Base-by-base conservation (phyloP, 2,797 vertebrate genomes). In the Malurus splendens region DNA sequence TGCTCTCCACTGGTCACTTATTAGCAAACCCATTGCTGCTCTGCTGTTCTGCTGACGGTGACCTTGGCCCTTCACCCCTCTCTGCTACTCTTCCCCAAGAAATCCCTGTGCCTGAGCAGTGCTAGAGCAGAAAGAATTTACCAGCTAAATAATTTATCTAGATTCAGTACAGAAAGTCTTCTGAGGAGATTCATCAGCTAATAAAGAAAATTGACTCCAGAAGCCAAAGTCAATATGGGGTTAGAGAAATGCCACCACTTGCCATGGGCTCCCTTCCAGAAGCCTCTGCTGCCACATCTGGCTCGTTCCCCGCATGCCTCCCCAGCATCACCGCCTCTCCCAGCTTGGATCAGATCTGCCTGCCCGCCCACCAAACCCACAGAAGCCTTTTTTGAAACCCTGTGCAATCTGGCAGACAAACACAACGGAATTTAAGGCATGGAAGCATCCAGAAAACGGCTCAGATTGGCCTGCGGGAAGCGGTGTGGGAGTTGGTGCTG, bases 121-220 rank as follows among this genome's bases (percentile, higher is more conserved):
- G 90, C 77, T 95, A 60, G 92, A 91, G 87, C 38, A 41, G 89
- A 94, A 95, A 93, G 93, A 94, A 95, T 94, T 95, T 94, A 92
- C 90, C 78, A 87, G 96, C 95, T 96, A 95, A 96, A 96, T 96
- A 95, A 96, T 96, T 96, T 95, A 94, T 95, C 94, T 80, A 65
- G 93, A 93, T 95, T 95, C 93, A 79, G 92, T 56, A 76, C 94
- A 93, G 95, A 92, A 93, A 91, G 96, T 92, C 95, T 96, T 95
- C 94, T 86, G 82, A 95, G 87, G 85, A 93, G 95, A 96, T 96
- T 95, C 96, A 96, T 96, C 96, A 95, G 92, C 96, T 97, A 97
- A 98, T 97, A 97, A 96, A 96, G 95, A 93, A 96, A 97, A 97
- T 95, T 96, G 96, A 96, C 95, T 96, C 93, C 87, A 81, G 93